phyloP scores from a whole-genome alignment of 1,140 invertebrate species.

The Drosophila sucinea region DNA sequence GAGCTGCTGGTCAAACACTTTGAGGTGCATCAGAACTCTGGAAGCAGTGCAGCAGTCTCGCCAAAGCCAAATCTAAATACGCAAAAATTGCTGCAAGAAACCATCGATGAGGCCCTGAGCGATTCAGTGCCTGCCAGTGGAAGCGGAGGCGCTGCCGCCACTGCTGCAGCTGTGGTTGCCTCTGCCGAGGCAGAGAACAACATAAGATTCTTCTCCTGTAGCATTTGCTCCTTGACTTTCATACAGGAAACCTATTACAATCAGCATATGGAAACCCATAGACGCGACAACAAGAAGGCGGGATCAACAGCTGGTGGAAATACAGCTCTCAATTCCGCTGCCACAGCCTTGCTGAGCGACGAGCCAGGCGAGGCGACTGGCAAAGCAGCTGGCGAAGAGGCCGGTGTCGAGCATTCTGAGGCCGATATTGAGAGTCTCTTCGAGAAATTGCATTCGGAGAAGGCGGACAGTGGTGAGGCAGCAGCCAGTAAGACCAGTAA shows the following conservation, averaged over 20 bases:
- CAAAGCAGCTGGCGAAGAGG: conserved; percentile 38
- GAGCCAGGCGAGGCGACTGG: conserved; percentile 48
- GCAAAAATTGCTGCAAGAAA: conserved; percentile 81
- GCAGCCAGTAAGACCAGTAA: conserved; percentile 39
- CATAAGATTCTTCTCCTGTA: conserved; percentile 82
- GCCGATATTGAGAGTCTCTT: conserved; percentile 82
- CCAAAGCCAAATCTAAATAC: conserved; percentile 63
- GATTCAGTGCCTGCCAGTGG: conserved; percentile 54
- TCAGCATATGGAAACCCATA: conserved; percentile 83
- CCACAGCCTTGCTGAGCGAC: conserved; percentile 72
- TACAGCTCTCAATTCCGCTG: conserved; percentile 59
- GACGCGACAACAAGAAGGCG: conserved; percentile 66
- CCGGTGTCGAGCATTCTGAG: conserved; percentile 62
- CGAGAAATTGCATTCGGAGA: conserved; percentile 82
- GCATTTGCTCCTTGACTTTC: conserved; percentile 82
- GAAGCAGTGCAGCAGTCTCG: conserved; percentile 22
- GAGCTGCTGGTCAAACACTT: conserved; percentile 80
- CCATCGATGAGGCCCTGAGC: conserved; percentile 81
- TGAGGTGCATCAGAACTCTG: conserved; percentile 70
- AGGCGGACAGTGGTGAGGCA: conserved; percentile 60
- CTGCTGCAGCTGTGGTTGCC: conserved; percentile 48
- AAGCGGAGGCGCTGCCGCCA: conserved; percentile 13
- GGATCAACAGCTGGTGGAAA: conserved; percentile 33
- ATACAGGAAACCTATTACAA: conserved; percentile 83
- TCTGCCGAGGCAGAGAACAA: conserved; percentile 65